Conservation (phyloP, 1,140 invertebrate genomes). For the Cotesia vestalis region DNA sequence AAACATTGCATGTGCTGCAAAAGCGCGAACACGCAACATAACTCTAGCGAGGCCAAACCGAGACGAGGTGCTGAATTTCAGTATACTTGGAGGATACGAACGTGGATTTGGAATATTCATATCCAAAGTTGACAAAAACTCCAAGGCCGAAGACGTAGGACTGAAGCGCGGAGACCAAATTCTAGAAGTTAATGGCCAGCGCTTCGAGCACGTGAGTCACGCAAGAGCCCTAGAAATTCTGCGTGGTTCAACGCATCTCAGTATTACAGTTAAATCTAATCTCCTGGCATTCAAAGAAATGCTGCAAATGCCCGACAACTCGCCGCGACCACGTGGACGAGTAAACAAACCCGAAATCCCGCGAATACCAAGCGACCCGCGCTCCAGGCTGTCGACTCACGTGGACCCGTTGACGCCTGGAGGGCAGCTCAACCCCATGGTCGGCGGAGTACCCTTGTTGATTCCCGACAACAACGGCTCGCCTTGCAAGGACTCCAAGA, state of each 20-base stretch:
- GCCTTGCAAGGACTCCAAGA: conserved; percentile 70
- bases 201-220: conserved; percentile 91
- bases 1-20: conserved; percentile 96
- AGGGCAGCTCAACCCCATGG: conserved; percentile 57
- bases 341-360: conserved; percentile 69
- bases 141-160: conserved; percentile 95
- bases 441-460: conserved; percentile 56
- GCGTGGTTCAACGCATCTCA: conserved; percentile 91
- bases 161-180: conserved; percentile 97
- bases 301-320: conserved; percentile 85
- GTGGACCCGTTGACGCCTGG: conserved; percentile 63
- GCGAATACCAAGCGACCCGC: conserved; percentile 72
- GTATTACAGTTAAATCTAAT: conserved; percentile 97
- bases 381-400: conserved; percentile 71
- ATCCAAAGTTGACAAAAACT: conserved; percentile 89
- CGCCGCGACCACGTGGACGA: conserved; percentile 74
- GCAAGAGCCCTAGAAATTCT: conserved; percentile 92
- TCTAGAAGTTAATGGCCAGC: conserved; percentile 96
- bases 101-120: conserved; percentile 93
- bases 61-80: conserved; percentile 93
- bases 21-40: conserved; percentile 90
- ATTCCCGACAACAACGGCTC: conserved; percentile 59
- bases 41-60: conserved; percentile 90
- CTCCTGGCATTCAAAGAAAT: conserved; percentile 87
- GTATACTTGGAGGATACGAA: conserved; percentile 93